phyloP scores from a whole-genome alignment of 2,113 vertebrate genomes.

The Atrichornis clamosus region DNA sequence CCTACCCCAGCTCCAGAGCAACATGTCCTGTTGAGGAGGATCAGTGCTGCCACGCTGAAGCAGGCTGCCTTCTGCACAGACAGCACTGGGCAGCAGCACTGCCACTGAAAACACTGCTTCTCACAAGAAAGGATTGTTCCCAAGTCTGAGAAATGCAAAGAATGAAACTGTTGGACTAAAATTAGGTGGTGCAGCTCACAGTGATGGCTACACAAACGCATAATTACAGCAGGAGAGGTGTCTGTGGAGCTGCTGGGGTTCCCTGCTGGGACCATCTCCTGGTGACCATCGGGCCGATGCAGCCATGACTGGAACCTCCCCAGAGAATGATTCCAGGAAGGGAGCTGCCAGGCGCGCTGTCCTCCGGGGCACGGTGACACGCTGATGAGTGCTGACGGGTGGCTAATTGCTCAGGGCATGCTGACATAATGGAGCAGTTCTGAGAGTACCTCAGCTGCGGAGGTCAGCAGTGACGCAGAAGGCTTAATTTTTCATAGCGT shows the following conservation, averaged over 20 bases:
- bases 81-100: background rate
- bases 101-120: background rate
- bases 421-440: background rate
- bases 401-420: conserved; percentile 3
- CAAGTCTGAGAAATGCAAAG: background rate
- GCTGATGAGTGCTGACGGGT: background rate
- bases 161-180: background rate
- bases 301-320: no score
- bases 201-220: fast-evolving
- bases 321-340: fast-evolving
- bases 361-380: background rate
- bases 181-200: background rate
- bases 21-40: fast-evolving
- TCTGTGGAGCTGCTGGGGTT: background rate
- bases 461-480: conserved; percentile 20
- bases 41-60: background rate
- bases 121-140: background rate
- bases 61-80: background rate
- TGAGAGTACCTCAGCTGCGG: background rate
- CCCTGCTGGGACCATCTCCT: background rate
- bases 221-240: background rate
- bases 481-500: background rate
- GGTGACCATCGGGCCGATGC: fast-evolving
- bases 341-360: background rate
- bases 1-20: background rate